Evolutionary conservation across 2,888 invertebrate species (phyloP).

Genomic region (Silvanus unidentatus): DNA sequence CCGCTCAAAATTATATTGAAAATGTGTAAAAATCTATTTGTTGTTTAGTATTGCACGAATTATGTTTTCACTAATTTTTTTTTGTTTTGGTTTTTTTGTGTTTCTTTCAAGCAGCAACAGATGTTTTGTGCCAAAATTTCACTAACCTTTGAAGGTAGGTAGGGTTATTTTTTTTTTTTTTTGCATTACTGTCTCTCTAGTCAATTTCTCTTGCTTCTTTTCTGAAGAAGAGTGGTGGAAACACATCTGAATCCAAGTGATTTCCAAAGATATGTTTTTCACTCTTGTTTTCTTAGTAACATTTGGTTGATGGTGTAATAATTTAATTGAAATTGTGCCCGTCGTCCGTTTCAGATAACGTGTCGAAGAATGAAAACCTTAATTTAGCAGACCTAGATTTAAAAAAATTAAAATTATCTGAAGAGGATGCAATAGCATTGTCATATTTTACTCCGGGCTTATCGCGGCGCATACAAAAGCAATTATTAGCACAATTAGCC

Average conservation of each 20-base stretch:
- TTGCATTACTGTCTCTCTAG: not conserved
- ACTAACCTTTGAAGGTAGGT: slow-evolving; percentile 42
- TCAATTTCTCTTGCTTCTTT: not conserved
- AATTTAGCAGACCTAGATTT: slow-evolving; percentile 55
- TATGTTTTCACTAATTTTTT: slow-evolving; percentile 43
- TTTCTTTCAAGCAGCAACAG: slow-evolving; percentile 41
- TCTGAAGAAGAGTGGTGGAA: no score
- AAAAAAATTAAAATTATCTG: slow-evolving; percentile 61
- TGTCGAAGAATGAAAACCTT: slow-evolving; percentile 40
- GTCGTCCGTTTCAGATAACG: no score
- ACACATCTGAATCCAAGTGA: no score
- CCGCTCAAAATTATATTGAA: no score
- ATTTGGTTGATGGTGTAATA: no score
- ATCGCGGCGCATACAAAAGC: slow-evolving; percentile 65
- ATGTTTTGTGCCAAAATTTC: slow-evolving; percentile 44
- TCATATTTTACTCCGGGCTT: slow-evolving; percentile 66
- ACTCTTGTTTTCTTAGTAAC: no score
- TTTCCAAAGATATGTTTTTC: no score
- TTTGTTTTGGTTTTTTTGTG: slow-evolving; percentile 24
- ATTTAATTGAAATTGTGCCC: no score
- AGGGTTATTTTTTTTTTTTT: slow-evolving; percentile 11
- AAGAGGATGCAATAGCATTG: slow-evolving; percentile 63
- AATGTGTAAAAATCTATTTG: not conserved
- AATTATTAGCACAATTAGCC: slow-evolving; percentile 63
- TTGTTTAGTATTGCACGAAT: not conserved